Evolutionary conservation across 1,140 invertebrate genomes (phyloP).

Genomic region (Drosophila nebulosa): DNA sequence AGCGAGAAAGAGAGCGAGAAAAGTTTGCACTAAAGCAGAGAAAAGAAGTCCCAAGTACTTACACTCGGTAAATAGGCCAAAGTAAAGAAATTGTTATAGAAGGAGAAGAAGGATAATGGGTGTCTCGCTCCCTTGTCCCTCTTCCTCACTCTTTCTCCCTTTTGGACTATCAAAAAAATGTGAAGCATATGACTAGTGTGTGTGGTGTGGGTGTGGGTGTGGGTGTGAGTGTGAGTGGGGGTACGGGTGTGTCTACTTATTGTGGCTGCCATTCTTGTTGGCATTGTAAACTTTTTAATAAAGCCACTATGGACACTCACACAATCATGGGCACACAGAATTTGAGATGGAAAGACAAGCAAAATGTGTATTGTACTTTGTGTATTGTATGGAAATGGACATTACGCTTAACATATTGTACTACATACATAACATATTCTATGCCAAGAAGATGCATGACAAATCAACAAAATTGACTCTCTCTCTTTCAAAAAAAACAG

Average conservation of each 20-base stretch:
- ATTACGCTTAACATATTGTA: constrained; percentile 3
- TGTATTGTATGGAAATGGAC: constrained; percentile 44
- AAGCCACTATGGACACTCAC: constrained; percentile 47
- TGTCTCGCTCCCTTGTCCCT: too few species aligned
- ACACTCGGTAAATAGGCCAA: constrained; percentile 41
- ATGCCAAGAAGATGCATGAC: constrained; percentile 53
- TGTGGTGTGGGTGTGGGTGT: not conserved
- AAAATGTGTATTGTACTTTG: not conserved
- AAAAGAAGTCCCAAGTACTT: constrained; percentile 16
- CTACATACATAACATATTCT: not conserved
- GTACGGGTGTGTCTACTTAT: too few species aligned
- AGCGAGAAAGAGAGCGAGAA: not conserved
- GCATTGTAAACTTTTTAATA: constrained; percentile 74
- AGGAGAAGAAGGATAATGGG: constrained; percentile 18
- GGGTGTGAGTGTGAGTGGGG: not conserved
- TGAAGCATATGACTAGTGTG: constrained; percentile 39
- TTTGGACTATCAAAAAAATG: constrained; percentile 9
- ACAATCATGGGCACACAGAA: not conserved
- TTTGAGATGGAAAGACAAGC: not conserved
- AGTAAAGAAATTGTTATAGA: constrained; percentile 6
- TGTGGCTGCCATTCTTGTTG: not conserved
- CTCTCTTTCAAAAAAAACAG: not conserved
- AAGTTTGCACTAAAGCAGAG: not conserved
- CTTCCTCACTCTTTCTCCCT: not conserved
- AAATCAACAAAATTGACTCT: constrained; percentile 34